A percentile compares a stretch with the other conserved stretches of the same genome.
Evolutionary conservation across 37 sponge, comb jelly and placozoan genomes (phyloP).

Genomic region (Halisarca cf. caerulea): DNA sequence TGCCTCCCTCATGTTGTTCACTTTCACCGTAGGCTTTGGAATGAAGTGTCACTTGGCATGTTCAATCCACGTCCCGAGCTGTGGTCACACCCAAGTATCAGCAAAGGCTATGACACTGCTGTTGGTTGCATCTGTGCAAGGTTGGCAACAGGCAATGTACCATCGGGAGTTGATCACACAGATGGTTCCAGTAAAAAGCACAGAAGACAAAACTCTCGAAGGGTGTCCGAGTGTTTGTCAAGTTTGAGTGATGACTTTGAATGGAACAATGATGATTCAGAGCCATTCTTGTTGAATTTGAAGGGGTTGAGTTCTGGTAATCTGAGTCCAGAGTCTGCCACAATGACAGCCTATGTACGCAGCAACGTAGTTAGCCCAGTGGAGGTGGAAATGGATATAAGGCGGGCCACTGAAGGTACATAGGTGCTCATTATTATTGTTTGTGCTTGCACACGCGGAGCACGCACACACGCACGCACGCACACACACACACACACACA

Average conservation of each 20-base stretch:
- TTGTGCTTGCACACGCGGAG: too few species aligned
- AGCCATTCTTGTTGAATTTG: conserved; percentile 13
- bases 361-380: conserved; percentile 49
- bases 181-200: neutral
- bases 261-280: neutral
- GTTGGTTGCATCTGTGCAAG: neutral
- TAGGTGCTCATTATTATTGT: neutral
- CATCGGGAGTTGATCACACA: neutral
- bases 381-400: conserved; percentile 51
- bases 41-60: neutral
- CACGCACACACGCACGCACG: too few species aligned
- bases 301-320: conserved; percentile 18
- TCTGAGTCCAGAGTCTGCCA: conserved; percentile 12
- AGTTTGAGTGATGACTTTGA: conserved; percentile 36
- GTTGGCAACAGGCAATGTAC: neutral
- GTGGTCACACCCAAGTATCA: conserved; percentile 13
- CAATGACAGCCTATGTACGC: neutral
- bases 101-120: neutral
- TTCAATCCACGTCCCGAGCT: conserved; percentile 22
- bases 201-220: neutral
- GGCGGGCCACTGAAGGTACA: conserved; percentile 45
- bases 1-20: too few species aligned
- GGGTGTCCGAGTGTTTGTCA: neutral
- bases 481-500: too few species aligned
- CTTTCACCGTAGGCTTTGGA: conserved; percentile 13